A percentile compares a stretch with the other conserved stretches of the same genome.
phyloP scores from a whole-genome alignment of 2,797 vertebrate species.

The Onychomys torridus region DNA sequence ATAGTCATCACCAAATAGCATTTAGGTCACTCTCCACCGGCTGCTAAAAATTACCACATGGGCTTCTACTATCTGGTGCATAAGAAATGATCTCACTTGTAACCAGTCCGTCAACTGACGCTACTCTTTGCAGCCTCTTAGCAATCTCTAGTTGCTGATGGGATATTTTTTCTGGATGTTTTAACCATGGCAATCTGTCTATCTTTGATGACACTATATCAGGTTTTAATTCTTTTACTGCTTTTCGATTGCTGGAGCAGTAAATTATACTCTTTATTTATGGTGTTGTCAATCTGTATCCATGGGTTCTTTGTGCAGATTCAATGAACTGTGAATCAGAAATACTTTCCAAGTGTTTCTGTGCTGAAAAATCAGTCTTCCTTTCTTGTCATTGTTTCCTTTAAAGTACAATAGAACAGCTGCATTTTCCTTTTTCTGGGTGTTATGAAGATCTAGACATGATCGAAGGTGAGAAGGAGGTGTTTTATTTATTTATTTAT shows the following conservation, averaged over 20 bases:
- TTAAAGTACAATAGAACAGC: background rate
- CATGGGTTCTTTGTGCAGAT: background rate
- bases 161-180: conserved; percentile 31
- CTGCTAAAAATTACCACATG: background rate
- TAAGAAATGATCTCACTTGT: conserved; percentile 2
- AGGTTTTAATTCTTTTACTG: conserved; percentile 17
- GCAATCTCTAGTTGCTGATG: background rate
- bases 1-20: background rate
- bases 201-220: background rate
- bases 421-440: background rate
- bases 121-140: background rate
- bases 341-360: background rate
- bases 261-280: conserved; percentile 11
- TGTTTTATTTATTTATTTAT: too few relatives aligned
- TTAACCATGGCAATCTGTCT: background rate
- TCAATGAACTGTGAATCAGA: background rate
- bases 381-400: background rate
- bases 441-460: background rate
- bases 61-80: background rate
- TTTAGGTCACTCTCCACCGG: background rate
- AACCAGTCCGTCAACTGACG: background rate
- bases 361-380: background rate
- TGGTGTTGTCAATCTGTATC: background rate
- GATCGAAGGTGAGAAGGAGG: background rate
- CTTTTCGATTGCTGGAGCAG: conserved; percentile 1